Conservation (phyloP, 2,888 invertebrate genomes). For the Lepidonotus clava region DNA sequence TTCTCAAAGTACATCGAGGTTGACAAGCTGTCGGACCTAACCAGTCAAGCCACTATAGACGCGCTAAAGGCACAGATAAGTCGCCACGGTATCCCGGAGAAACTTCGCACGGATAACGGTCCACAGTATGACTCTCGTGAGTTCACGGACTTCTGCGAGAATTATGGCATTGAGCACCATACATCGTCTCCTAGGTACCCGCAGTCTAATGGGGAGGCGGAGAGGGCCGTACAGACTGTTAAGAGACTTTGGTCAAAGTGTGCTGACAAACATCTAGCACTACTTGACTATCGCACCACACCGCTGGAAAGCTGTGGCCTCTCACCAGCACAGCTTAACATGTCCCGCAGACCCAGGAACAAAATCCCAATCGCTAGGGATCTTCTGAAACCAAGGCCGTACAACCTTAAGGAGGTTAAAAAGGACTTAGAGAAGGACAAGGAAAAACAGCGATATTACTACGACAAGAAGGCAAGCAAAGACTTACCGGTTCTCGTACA, state of each 20-base stretch:
- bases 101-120: slow-evolving; percentile 62
- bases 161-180: slow-evolving; percentile 63
- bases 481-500: neutral
- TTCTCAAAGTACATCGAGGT: slow-evolving; percentile 5
- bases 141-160: slow-evolving; percentile 59
- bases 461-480: neutral
- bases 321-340: slow-evolving; percentile 63
- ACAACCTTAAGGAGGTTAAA: neutral
- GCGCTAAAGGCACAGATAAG: slow-evolving; percentile 55
- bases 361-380: slow-evolving; percentile 60
- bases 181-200: slow-evolving; percentile 63
- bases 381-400: slow-evolving; percentile 56
- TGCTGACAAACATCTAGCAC: neutral
- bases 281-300: slow-evolving; percentile 55
- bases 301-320: slow-evolving; percentile 61
- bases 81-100: slow-evolving; percentile 58
- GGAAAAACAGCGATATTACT: neutral
- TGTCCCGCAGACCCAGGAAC: slow-evolving; percentile 64
- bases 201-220: slow-evolving; percentile 66
- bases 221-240: slow-evolving; percentile 63
- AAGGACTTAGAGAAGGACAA: neutral
- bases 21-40: neutral
- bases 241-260: slow-evolving; percentile 60
- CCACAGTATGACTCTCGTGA: slow-evolving; percentile 57
- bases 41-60: neutral